Evolutionary conservation across 2,113 vertebrate genomes (phyloP), one percentile per base, ranked within the genome.

Genomic region (Chinchilla lanigera): DNA sequence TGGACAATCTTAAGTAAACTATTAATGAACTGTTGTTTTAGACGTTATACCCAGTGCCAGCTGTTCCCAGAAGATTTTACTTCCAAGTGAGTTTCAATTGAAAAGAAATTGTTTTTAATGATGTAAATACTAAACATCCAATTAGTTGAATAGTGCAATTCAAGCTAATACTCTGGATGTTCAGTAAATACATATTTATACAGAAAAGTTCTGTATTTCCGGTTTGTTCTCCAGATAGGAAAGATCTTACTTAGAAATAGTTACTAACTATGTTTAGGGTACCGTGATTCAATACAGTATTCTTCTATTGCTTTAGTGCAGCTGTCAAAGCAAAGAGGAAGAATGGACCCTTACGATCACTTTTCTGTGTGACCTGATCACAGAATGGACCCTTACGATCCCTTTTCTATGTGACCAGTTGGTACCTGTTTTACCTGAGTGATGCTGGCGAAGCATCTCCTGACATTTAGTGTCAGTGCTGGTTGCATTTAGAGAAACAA

Each of bases 241-340:
- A 89, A 95, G 65, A 20, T 41, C 87, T 89, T 94, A 24, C 19
- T 83, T 93, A 92, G 73, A 67, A 96, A 78, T 47, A n/a, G n/a
- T n/a, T n/a, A n/a, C n/a, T 83, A 89, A 77, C 11, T 63, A 50
- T 73, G 28, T 92, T 78, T 69, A 78, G 50, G 54, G 35, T 81
- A 19, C 81, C 77, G 35, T 88, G 35, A 89, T 82, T 91, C 11
- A 60, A 35, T 65, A 19, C n/a, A 30, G 0, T 44, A 4, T 7
- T 89, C 56, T 91, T 11, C 50, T 86, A 38, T 93, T 58, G 1
- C 47, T 30, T 81, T 22, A 81, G 9, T 75, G 1, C 22, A 63
- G 58, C 7, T 71, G 80, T 26, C 33, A 44, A 58, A 52, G 24
- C 13, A 77, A 58, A 90, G 71, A 81, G 56, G 47, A 73, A 22